Percentiles rank a stretch among this genome's conserved stretches.
Evolutionary conservation across 2,797 vertebrate genomes (phyloP).

Genomic region (Acrocephalus scirpaceus): DNA sequence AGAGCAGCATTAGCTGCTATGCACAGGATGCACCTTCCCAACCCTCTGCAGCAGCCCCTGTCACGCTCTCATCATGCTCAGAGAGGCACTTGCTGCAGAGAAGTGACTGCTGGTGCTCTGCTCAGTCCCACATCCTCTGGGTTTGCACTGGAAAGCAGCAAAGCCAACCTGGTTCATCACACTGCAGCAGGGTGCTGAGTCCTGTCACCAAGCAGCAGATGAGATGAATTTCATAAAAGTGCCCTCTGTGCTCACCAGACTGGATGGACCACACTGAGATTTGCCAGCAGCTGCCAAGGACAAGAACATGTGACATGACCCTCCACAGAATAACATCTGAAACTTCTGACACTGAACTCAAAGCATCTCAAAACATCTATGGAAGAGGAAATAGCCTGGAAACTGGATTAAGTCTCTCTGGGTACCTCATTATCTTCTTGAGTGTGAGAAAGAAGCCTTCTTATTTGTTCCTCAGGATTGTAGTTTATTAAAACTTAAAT

Average conservation of each 20-base stretch:
- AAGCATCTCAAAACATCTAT: neutral
- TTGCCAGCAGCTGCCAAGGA: neutral
- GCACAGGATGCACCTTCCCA: neutral
- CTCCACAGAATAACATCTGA: neutral
- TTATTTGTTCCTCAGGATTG: neutral
- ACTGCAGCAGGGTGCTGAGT: neutral
- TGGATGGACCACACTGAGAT: neutral
- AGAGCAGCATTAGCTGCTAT: neutral
- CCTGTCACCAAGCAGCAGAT: neutral
- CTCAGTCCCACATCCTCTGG: neutral
- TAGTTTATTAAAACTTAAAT: slow-evolving; percentile 1
- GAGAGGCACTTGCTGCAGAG: neutral
- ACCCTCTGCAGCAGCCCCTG: neutral
- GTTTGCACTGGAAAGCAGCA: neutral
- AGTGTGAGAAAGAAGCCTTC: neutral
- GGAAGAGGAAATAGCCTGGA: neutral
- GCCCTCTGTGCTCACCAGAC: neutral
- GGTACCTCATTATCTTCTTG: neutral
- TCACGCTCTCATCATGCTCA: neutral
- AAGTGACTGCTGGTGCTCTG: neutral
- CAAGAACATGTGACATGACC: neutral
- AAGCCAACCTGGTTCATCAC: neutral
- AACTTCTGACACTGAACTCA: neutral
- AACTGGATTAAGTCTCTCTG: neutral
- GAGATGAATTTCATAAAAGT: neutral